phyloP scores from a whole-genome alignment of 2,888 invertebrate species.

The Ditula angustiorana region DNA sequence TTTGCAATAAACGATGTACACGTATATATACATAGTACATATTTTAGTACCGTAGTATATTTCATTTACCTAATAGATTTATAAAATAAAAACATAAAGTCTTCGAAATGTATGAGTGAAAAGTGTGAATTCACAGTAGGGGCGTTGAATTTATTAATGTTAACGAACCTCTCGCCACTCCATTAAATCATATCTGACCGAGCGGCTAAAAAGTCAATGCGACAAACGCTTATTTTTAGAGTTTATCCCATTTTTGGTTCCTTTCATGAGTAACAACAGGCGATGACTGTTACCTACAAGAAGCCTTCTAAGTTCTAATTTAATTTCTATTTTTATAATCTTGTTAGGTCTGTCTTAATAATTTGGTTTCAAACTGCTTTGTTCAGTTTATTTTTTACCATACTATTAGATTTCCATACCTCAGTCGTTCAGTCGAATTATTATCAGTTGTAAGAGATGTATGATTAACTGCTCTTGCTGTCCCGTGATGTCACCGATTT shows the following conservation, averaged over 20 bases:
- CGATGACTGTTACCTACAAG: constrained; percentile 12
- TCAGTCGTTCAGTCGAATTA: no score
- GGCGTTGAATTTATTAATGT: constrained; percentile 75
- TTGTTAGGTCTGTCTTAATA: no score
- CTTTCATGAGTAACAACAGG: constrained; percentile 13
- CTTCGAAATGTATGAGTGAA: not conserved
- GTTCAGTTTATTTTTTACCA: no score
- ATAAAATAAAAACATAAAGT: no score
- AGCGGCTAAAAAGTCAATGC: constrained; percentile 74
- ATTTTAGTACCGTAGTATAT: no score
- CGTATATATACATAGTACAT: no score
- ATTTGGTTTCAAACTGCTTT: no score
- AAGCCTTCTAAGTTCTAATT: not conserved
- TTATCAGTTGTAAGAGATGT: no score
- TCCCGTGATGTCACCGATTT: constrained; percentile 8
- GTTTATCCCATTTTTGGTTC: constrained; percentile 49
- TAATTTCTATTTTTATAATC: no score
- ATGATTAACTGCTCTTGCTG: not conserved
- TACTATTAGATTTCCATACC: no score
- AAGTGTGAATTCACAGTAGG: constrained; percentile 49
- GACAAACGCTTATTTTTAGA: constrained; percentile 66
- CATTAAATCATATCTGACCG: constrained; percentile 82
- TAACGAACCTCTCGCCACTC: constrained; percentile 77
- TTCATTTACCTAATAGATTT: no score
- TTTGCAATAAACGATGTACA: no score